Percentiles rank a stretch among this genome's conserved stretches.
phyloP scores from a whole-genome alignment of 2,888 invertebrate species.

The Mythimna ferrago region DNA sequence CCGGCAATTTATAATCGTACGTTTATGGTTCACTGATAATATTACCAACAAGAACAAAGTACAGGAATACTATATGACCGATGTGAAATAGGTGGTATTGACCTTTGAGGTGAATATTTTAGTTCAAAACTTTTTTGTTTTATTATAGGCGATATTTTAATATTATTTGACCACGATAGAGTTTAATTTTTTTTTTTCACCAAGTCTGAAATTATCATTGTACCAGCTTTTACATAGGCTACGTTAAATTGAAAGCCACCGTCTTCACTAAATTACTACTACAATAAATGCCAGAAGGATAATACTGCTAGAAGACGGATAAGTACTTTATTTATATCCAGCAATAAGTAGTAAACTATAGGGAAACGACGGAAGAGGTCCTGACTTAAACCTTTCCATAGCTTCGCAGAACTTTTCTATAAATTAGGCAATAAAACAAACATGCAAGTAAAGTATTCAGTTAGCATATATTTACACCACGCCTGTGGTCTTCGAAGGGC shows the following conservation, averaged over 20 bases:
- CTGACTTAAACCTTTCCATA: neutral
- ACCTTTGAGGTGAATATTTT: no score
- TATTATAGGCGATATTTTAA: no score
- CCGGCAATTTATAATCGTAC: conserved; percentile 42
- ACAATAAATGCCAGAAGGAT: neutral
- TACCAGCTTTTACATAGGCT: no score
- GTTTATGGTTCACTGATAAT: conserved; percentile 35
- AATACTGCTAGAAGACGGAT: neutral
- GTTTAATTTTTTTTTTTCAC: no score
- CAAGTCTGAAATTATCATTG: no score
- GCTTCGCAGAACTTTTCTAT: no score
- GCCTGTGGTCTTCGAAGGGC: neutral
- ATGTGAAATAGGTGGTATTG: neutral
- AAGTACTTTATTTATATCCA: conserved; percentile 7
- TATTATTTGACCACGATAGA: no score
- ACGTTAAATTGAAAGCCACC: neutral
- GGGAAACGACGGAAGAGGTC: neutral
- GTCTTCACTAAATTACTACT: neutral
- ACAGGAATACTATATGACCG: neutral
- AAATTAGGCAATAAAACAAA: neutral
- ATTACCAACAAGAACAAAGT: neutral
- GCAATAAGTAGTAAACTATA: neutral
- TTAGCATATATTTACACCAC: neutral
- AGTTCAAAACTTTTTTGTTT: no score
- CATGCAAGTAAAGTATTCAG: neutral